Evolutionary conservation across 2,888 invertebrate species (phyloP).

Genomic region (Deladenus siricidicola): DNA sequence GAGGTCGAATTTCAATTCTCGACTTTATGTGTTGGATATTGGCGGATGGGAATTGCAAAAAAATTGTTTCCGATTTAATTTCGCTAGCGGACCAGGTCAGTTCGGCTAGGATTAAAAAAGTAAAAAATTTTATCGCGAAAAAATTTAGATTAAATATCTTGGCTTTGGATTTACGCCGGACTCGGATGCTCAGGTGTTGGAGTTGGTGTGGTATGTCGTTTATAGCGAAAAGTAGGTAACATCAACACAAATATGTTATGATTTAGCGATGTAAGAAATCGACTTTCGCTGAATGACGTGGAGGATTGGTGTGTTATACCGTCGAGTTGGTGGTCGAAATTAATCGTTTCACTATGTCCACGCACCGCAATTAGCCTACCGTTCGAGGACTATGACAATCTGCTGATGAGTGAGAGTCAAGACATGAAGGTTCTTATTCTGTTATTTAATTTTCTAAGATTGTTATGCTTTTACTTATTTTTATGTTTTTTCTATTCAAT

Average conservation of each 20-base stretch:
- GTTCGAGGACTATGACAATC: constrained; percentile 18
- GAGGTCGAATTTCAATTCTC: constrained; percentile 26
- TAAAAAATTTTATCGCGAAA: background rate
- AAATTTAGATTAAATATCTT: constrained; percentile 37
- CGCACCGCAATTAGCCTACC: constrained; percentile 6
- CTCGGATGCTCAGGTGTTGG: constrained; percentile 21
- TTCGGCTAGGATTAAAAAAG: background rate
- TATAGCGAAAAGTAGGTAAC: too few species aligned
- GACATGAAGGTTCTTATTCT: too few species aligned
- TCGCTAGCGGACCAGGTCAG: constrained; percentile 3
- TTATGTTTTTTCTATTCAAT: too few species aligned
- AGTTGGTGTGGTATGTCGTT: constrained; percentile 32
- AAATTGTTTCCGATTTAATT: constrained; percentile 21
- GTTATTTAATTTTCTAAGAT: too few species aligned
- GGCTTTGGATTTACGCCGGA: constrained; percentile 42
- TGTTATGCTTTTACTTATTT: too few species aligned
- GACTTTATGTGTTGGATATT: constrained; percentile 41
- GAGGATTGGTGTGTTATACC: constrained; percentile 38
- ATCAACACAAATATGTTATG: too few species aligned
- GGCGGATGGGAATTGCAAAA: constrained; percentile 19
- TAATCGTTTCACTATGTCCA: constrained; percentile 16
- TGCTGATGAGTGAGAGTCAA: constrained; percentile 7
- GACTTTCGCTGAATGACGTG: constrained; percentile 4
- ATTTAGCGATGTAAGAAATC: constrained; percentile 15
- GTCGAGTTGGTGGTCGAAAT: constrained; percentile 32